Base-by-base conservation (phyloP, 2,113 vertebrate species). In the Nannobrachium achirus region DNA sequence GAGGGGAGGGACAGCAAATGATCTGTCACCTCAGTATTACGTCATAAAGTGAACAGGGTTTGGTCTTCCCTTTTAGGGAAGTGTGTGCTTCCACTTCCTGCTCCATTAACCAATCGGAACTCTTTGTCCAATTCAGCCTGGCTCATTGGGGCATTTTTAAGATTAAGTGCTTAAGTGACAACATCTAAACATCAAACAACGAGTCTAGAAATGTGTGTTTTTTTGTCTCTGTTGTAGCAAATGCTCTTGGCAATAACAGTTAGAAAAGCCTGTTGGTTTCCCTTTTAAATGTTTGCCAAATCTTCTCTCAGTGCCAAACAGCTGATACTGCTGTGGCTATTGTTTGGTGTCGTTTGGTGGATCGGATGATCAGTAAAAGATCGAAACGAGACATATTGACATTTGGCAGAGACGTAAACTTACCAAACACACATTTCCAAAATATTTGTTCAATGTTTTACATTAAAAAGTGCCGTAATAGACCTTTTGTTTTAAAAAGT, bases 151-250 rank as follows among this genome's bases (percentile, higher is more conserved):
- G 44, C 19, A 0, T 66, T 62, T 77, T 62, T 77, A 11, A n/a
- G 39, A 19, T n/a, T 79, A 86, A 91, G 89, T 88, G 84, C 88
- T 77, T 46, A n/a, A 76, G 82, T 83, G 85, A 75, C 82, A 50
- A 57, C 7, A 59, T 80, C 71, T 59, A 33, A 33, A 33, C 25
- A 33, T 33, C 25, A 33, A 33, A 33, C 25, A 33, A 33, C 6
- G 25, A 33, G 25, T 33, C 25, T 5, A 33, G 25, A 33, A 33
- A 33, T 33, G 25, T 33, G 25, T 33, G 25, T 0, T 33, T 0
- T 33, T 33, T 33, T 33, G 25, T 33, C 25, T 33, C 25, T 33
- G 25, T 33, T 33, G 25, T 33, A 33, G 25, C 25, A 33, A 33
- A 4, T 3, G 25, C 6, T 33, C 25, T 25, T 25, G 20, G 20